Percentiles rank a stretch among this genome's conserved stretches.
Conservation (phyloP, 2,888 invertebrate genomes). For the Spicauda simplicius region DNA sequence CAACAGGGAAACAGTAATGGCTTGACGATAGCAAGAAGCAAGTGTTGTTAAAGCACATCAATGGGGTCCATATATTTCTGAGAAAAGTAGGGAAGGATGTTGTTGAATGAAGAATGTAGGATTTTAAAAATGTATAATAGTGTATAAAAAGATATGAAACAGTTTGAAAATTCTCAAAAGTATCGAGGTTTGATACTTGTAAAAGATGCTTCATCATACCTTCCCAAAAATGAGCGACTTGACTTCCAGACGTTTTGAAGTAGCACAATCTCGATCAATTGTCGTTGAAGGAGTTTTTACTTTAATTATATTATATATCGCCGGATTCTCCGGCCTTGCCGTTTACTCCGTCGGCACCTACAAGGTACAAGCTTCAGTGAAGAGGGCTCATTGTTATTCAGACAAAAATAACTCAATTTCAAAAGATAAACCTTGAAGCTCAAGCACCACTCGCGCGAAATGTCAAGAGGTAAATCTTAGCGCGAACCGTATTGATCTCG, state of each 20-base stretch:
- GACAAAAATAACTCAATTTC: slow-evolving; percentile 38
- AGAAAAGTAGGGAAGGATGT: no score
- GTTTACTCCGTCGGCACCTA: slow-evolving; percentile 34
- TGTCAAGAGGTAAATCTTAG: slow-evolving; percentile 37
- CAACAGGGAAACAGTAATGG: no score
- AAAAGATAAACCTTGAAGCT: slow-evolving; percentile 37
- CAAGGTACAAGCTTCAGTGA: slow-evolving; percentile 32
- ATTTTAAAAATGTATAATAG: no score
- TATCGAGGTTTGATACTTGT: no score
- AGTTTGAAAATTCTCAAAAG: no score
- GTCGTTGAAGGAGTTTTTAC: slow-evolving; percentile 9
- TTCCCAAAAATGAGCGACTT: neutral
- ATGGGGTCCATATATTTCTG: no score
- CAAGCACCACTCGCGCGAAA: slow-evolving; percentile 34
- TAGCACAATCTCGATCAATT: neutral
- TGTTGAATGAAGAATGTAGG: no score
- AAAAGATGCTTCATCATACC: no score
- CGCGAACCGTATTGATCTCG: slow-evolving; percentile 35
- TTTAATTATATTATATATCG: slow-evolving; percentile 20
- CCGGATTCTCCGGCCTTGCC: slow-evolving; percentile 27
- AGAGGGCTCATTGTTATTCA: slow-evolving; percentile 37
- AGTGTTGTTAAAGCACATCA: no score
- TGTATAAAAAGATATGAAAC: no score
- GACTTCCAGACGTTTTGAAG: neutral
- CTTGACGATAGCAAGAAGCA: no score